Conservation (phyloP, 2,113 vertebrate species). For the Furnarius figulus region DNA sequence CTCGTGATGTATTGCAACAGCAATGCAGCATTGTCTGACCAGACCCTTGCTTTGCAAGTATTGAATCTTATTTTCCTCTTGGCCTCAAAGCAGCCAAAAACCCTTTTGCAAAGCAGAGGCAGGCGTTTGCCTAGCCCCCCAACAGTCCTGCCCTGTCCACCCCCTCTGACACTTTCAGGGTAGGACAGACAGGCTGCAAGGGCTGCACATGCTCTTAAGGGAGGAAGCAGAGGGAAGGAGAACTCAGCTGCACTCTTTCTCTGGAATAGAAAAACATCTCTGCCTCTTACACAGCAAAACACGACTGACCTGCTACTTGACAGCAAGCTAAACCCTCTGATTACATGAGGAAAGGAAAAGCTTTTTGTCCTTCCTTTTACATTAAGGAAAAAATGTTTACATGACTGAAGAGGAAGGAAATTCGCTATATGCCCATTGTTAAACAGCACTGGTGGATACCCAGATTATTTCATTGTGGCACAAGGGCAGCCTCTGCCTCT, state of each 20-base stretch:
- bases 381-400: conserved; percentile 42
- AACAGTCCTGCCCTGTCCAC: neutral
- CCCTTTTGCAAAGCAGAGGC: neutral
- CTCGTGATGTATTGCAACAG: conserved; percentile 32
- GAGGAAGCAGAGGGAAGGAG: neutral
- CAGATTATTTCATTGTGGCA: neutral
- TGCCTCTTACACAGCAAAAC: neutral
- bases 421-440: conserved; percentile 21
- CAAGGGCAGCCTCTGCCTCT: neutral
- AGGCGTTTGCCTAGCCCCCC: neutral
- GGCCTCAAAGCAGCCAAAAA: neutral
- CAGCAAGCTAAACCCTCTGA: neutral
- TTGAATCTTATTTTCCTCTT: neutral
- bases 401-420: conserved; percentile 40
- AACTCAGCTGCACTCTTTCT: neutral
- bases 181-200: neutral
- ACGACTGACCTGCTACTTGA: neutral
- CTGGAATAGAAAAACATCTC: neutral
- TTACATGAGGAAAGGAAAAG: neutral
- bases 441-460: neutral
- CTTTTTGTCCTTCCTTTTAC: neutral
- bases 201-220: neutral
- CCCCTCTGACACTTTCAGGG: neutral
- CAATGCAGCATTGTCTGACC: neutral
- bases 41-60: neutral